Evolutionary conservation across 2,888 invertebrate genomes (phyloP).

Genomic region (Cosmia trapezina): DNA sequence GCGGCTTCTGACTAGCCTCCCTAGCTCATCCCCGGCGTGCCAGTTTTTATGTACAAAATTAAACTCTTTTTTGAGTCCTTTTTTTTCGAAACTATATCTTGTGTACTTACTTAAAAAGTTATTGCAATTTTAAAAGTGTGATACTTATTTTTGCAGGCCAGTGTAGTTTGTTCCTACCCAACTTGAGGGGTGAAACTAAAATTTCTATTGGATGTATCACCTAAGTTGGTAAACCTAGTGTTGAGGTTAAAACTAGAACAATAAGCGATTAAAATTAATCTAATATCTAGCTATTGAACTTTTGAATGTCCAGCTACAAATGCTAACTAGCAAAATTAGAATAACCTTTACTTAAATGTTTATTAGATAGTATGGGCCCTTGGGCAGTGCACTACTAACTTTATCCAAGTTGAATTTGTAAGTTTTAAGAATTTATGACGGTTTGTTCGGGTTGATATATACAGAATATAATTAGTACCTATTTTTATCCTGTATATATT

Average conservation of each 20-base stretch:
- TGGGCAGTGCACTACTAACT: constrained; percentile 13
- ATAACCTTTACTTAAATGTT: constrained; percentile 48
- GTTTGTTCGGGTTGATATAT: background rate
- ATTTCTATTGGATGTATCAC: background rate
- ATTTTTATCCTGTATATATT: too few species aligned
- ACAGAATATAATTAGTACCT: too few species aligned
- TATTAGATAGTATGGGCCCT: constrained; percentile 3
- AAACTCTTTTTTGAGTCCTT: too few species aligned
- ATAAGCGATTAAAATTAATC: constrained; percentile 22
- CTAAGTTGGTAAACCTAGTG: background rate
- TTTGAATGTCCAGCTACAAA: constrained; percentile 41
- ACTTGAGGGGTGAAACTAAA: background rate
- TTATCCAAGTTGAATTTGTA: constrained; percentile 9
- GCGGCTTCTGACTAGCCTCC: too few species aligned
- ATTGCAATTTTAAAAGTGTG: too few species aligned
- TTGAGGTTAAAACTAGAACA: constrained; percentile 23
- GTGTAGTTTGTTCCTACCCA: too few species aligned
- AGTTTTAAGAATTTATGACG: background rate
- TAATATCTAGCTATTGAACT: constrained; percentile 40
- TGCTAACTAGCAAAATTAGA: constrained; percentile 39
- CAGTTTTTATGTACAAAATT: too few species aligned
- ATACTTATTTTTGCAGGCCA: too few species aligned
- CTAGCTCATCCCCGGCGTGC: too few species aligned
- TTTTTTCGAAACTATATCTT: too few species aligned
- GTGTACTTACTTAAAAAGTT: too few species aligned